Evolutionary conservation across 2,113 vertebrate genomes (phyloP).

Genomic region (Crotalus tigris): DNA sequence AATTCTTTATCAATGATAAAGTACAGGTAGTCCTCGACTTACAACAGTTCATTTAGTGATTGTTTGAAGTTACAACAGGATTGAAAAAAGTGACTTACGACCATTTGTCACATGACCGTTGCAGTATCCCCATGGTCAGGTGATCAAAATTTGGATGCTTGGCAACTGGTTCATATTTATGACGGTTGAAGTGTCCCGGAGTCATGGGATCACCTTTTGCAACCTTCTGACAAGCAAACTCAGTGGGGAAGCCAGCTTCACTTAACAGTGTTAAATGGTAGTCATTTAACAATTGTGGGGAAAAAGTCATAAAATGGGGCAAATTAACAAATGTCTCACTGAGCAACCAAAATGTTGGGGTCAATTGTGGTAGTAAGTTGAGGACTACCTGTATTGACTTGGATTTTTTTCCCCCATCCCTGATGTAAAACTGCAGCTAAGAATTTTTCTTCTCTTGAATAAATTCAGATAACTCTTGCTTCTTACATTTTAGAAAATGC

Average conservation of each 20-base stretch:
- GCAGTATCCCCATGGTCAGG: background rate
- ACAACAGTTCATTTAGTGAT: background rate
- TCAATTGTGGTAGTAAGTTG: background rate
- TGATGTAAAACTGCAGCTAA: conserved; percentile 24
- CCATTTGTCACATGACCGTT: background rate
- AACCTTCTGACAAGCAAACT: background rate
- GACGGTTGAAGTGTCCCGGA: background rate
- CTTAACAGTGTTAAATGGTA: background rate
- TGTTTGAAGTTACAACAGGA: background rate
- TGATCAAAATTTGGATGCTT: background rate
- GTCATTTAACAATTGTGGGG: background rate
- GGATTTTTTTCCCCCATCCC: background rate
- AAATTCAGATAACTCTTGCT: background rate
- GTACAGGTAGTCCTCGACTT: background rate
- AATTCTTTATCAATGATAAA: background rate
- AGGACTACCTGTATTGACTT: background rate
- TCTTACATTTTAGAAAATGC: conserved; percentile 32
- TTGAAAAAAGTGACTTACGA: background rate
- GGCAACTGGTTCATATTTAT: background rate
- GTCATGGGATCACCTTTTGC: background rate
- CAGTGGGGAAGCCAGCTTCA: background rate
- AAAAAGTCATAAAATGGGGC: background rate
- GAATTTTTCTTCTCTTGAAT: background rate
- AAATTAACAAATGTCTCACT: background rate
- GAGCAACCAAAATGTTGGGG: background rate